Evolutionary conservation across 2,888 invertebrate species (phyloP), one percentile per base, ranked within the genome.

Genomic region (Harpalus rubripes): DNA sequence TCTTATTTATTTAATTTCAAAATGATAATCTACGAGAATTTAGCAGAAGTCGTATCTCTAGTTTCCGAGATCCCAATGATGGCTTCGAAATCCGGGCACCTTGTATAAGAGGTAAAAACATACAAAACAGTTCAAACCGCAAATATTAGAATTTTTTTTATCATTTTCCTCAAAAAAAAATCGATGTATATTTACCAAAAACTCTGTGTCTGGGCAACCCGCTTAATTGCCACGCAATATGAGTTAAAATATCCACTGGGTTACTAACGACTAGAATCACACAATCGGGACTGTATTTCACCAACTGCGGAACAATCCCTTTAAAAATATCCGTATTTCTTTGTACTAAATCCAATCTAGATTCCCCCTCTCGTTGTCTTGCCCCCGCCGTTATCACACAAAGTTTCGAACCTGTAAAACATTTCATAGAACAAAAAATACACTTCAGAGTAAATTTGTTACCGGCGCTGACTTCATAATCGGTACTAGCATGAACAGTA

Each of bases 171-270:
- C n/a, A n/a, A n/a, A n/a, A n/a, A n/a, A n/a, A n/a, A n/a, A n/a
- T n/a, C 2, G 3, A 5, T 6, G 7, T 0, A 16, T 59, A 59
- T 59, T 96, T 96, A 22, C 97, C 97, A 89, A 97, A 95, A 79
- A 98, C 96, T 26, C 95, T 94, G 90, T 97, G 94, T 90, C 95
- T 95, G 8, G 98, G 98, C 87, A 98, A 92, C 7, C 98, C 98
- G 87, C 97, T 97, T 83, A 98, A 90, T 91, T 97, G 98, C 98
- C 98, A 98, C n/a, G 98, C 95, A 10, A 98, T 97, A 90, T 97
- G 98, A 0, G 98, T 98, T 89, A 98, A 92, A 86, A 98, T 95
- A 90, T 98, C 98, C 39, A 98, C 97, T 0, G 98, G 98, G 91
- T 98, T 98, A 87, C 97, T 96, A 6, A 98, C 98, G 88, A 98